Evolutionary conservation across 2,113 vertebrate genomes (phyloP), one percentile per base, ranked within the genome.

Genomic region (Hippocampus comes): DNA sequence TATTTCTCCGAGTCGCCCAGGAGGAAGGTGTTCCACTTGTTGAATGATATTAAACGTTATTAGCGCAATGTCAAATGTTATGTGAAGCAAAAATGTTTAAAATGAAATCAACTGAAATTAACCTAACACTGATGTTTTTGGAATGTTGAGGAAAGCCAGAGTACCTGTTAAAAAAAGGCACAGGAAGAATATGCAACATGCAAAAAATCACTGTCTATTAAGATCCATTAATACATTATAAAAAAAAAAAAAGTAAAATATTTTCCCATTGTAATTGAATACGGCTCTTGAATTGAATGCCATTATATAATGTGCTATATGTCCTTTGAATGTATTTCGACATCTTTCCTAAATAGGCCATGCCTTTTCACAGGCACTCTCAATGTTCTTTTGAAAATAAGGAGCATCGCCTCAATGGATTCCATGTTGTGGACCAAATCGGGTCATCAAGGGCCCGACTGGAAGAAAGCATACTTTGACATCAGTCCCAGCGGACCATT

Each of bases 401-500:
- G 92, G 80, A 95, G 94, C 86, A 95, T 95, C 48, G 93, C 94
- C 55, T 88, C 90, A 23, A 89, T 96, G 55, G 96, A 98, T 85
- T 92, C 92, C 0, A 88, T 94, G 12, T 92, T 93, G 30, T 99
- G 96, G 97, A 92, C 92, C 0, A 94, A 94, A 84, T 95, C 93
- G 0, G 96, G 95, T 46, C 93, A 96, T 82, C 94, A 95, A 64
- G 95, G 96, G 1, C 92, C 95, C 0, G 86, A 91, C 81, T 99
- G 97, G 97, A 95, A 91, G 75, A 95, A 94, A 82, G 95, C 94
- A 1, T 94, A 93, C 0, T 92, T 98, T 63, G 94, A 95, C 78
- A 94, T 99, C 85, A 96, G 91, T 83, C 96, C 97, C 0, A 93
- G 92, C 0, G 96, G 96, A 56, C 95, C 97, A 25, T 99, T 99